Conservation (phyloP, 2,113 vertebrate species). For the Siniperca knerii region DNA sequence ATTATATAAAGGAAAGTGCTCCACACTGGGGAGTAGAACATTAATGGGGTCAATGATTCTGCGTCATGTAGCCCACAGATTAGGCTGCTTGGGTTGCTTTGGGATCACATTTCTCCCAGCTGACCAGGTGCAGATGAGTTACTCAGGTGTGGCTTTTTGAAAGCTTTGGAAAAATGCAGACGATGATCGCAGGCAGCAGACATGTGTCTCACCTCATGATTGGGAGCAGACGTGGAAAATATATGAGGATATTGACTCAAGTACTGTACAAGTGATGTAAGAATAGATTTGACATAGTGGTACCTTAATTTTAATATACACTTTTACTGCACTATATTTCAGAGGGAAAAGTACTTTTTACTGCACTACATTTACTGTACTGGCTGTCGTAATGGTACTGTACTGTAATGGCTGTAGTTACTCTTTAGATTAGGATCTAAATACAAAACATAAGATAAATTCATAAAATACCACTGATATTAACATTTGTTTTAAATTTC, state of each 20-base stretch:
- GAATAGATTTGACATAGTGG: not conserved
- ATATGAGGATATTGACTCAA: constrained; percentile 2
- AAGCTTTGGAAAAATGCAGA: constrained; percentile 43
- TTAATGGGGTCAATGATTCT: constrained; percentile 35
- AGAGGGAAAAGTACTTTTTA: not conserved
- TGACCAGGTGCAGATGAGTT: constrained; percentile 60
- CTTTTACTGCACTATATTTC: not conserved
- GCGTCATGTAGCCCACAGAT: constrained; percentile 34
- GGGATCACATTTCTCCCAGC: constrained; percentile 55
- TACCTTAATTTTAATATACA: not conserved
- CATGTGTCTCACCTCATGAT: constrained; percentile 26
- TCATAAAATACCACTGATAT: not conserved
- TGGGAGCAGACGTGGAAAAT: constrained; percentile 25
- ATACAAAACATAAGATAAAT: not conserved
- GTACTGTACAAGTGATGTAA: not conserved
- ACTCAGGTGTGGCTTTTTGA: constrained; percentile 60
- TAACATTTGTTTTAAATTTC: not conserved
- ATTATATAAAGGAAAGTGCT: constrained; percentile 13
- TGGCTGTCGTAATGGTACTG: too few relatives aligned
- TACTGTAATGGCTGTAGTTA: not conserved
- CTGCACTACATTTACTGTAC: not conserved
- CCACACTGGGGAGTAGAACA: constrained; percentile 7
- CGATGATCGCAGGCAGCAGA: constrained; percentile 38
- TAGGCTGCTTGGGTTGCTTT: constrained; percentile 39
- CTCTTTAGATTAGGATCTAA: not conserved